Percentiles rank a stretch among this genome's conserved stretches.
These are phyloP conservation scores for Aurelia coerulea DNA, from an alignment of 30 jellyfish, hydroid and myxozoan species.

Conservation along the genomic window DNA sequence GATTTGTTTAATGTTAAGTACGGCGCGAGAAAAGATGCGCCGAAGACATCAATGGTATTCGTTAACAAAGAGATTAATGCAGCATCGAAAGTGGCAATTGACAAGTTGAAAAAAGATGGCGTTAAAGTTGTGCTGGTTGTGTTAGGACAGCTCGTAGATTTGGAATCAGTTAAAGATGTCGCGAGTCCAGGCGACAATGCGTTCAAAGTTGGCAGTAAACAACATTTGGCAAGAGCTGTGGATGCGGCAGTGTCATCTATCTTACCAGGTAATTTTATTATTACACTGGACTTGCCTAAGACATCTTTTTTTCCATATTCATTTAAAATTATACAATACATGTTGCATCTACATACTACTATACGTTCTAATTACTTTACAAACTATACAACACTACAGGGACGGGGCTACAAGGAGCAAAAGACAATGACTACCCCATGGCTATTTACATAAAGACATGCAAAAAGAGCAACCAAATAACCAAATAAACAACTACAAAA, in stretches of 20 bases:
- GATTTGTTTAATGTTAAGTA: constrained; percentile 17
- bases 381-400: no score
- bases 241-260: neutral
- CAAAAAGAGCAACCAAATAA: no score
- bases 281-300: no score
- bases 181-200: constrained; percentile 9
- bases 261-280: neutral
- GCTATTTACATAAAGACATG: no score
- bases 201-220: neutral
- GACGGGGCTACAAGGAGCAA: no score
- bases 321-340: no score
- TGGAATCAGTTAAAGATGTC: neutral
- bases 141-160: constrained; percentile 2
- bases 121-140: constrained; percentile 31
- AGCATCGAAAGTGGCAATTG: neutral
- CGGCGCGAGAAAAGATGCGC: constrained; percentile 61
- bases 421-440: no score
- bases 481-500: no score
- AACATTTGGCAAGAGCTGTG: neutral
- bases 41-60: constrained; percentile 64
- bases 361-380: no score
- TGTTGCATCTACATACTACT: no score
- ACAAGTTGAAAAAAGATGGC: constrained; percentile 11
- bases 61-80: constrained; percentile 23
- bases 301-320: no score